phyloP scores from a whole-genome alignment of 2,888 invertebrate species.

The Pseudococcus longispinus region DNA sequence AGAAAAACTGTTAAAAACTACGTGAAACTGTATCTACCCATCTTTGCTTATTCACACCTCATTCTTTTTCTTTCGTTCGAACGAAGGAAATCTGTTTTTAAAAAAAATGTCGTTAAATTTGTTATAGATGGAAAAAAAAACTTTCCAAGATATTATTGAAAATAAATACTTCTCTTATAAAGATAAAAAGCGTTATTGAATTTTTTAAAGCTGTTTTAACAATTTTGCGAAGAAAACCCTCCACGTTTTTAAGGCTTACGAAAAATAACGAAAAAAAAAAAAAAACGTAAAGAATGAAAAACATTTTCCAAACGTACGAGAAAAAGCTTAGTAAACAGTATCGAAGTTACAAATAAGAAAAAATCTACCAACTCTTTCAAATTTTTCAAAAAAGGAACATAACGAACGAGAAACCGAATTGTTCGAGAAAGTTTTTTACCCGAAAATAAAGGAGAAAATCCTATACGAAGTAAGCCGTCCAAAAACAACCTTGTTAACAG shows the following conservation, averaged over 20 bases:
- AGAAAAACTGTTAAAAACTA: neutral
- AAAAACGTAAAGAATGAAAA: conserved; percentile 10
- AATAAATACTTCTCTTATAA: conserved; percentile 21
- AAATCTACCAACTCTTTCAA: conserved; percentile 34
- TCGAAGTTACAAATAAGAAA: conserved; percentile 33
- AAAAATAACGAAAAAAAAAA: neutral
- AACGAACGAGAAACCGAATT: conserved; percentile 12
- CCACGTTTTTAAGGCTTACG: conserved; percentile 14
- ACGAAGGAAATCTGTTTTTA: neutral
- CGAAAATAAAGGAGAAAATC: neutral
- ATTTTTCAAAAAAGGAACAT: conserved; percentile 34
- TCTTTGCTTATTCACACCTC: neutral
- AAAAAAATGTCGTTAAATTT: conserved; percentile 3
- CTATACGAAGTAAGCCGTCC: conserved; percentile 15
- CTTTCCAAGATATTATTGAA: neutral
- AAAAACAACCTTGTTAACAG: neutral
- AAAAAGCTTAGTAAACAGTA: conserved; percentile 33
- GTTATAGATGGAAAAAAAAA: neutral
- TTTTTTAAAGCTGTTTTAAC: conserved; percentile 33
- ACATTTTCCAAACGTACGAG: conserved; percentile 14
- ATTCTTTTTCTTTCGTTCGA: neutral
- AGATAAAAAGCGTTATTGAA: conserved; percentile 29
- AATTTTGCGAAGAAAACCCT: conserved; percentile 4
- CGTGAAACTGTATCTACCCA: neutral
- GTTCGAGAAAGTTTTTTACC: neutral